These are phyloP conservation scores for Oryzias melastigma DNA, from an alignment of 2,113 vertebrate genomes.

Conservation along the genomic window DNA sequence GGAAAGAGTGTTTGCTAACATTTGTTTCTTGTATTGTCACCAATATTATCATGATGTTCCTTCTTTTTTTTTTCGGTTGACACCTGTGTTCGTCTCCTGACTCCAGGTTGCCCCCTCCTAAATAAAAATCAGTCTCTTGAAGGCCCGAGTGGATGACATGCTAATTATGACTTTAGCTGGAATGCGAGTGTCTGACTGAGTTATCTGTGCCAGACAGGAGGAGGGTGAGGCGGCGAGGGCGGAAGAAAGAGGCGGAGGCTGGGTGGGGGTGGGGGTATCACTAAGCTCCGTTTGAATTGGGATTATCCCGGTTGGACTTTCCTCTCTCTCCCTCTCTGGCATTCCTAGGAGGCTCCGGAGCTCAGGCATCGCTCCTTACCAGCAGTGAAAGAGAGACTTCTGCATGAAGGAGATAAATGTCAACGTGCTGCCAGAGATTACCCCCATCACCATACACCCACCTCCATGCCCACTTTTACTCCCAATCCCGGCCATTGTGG, in stretches of 20 bases:
- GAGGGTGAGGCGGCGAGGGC: constrained; percentile 30
- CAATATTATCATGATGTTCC: no score
- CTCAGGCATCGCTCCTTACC: constrained; percentile 38
- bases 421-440: constrained; percentile 47
- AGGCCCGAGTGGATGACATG: constrained; percentile 42
- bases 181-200: constrained; percentile 31
- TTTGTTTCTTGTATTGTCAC: no score
- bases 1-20: no score
- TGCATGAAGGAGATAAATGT: constrained; percentile 69
- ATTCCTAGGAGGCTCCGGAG: constrained; percentile 61
- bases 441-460: constrained; percentile 16
- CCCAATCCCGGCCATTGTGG: constrained; percentile 4
- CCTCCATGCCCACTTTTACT: constrained; percentile 22
- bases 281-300: constrained; percentile 74
- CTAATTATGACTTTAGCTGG: constrained; percentile 59
- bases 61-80: no score
- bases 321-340: constrained; percentile 41
- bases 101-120: no score
- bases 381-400: constrained; percentile 43
- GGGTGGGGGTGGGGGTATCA: constrained; percentile 47
- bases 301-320: constrained; percentile 68
- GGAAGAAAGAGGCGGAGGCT: constrained; percentile 36
- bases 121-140: no score
- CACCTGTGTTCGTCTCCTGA: no score
- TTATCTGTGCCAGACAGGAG: constrained; percentile 76